Percentiles rank a stretch among this genome's conserved stretches.
These are phyloP conservation scores for Pammene aurita DNA, from an alignment of 2,888 invertebrate genomes.

Conservation along the genomic window DNA sequence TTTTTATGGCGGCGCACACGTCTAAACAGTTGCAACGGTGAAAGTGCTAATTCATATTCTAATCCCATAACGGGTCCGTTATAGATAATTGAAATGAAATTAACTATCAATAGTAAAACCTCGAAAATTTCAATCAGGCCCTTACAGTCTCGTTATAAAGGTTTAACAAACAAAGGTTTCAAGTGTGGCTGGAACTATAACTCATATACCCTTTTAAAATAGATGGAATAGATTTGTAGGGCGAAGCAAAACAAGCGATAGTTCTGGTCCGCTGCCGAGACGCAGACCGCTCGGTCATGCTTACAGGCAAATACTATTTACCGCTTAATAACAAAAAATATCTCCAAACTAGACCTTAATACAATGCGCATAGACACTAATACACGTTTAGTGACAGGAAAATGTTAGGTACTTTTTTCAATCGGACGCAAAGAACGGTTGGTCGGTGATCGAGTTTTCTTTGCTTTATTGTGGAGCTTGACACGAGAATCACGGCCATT, in stretches of 20 bases:
- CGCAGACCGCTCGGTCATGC: slow-evolving; percentile 38
- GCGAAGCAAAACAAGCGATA: slow-evolving; percentile 30
- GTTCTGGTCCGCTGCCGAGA: slow-evolving; percentile 33
- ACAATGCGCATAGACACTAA: background rate
- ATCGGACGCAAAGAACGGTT: slow-evolving; percentile 32
- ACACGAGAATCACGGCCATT: slow-evolving; percentile 27
- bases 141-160: slow-evolving; percentile 17
- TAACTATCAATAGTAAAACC: slow-evolving; percentile 24
- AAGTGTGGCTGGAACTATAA: background rate
- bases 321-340: background rate
- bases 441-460: slow-evolving; percentile 29
- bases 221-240: slow-evolving; percentile 28
- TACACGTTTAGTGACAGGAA: background rate
- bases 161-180: slow-evolving; percentile 1
- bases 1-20: no score
- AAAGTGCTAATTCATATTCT: slow-evolving; percentile 14
- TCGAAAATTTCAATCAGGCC: slow-evolving; percentile 37
- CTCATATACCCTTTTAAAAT: slow-evolving; percentile 9
- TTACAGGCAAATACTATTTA: slow-evolving; percentile 26
- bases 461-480: slow-evolving; percentile 27
- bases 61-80: slow-evolving; percentile 26
- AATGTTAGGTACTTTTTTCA: slow-evolving; percentile 24
- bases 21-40: no score
- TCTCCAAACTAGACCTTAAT: slow-evolving; percentile 6
- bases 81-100: slow-evolving; percentile 28